phyloP scores from a whole-genome alignment of 2,888 invertebrate genomes.

The Latheticus oryzae region DNA sequence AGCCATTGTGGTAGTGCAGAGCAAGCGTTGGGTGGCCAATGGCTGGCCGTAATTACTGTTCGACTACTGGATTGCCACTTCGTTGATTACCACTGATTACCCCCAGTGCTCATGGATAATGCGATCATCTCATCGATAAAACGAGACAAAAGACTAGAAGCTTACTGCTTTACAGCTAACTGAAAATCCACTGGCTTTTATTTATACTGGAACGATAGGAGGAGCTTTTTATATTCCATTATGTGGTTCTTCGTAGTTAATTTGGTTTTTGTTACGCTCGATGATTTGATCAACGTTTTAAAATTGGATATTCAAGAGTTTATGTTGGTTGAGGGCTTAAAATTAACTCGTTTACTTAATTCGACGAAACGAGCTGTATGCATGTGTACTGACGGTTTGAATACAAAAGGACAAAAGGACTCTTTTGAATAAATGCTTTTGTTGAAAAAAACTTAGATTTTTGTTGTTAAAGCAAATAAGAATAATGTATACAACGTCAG shows the following conservation, averaged over 20 bases:
- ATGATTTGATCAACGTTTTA: slow-evolving; percentile 23
- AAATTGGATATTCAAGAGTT: no score
- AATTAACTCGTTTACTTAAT: no score
- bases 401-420: no score
- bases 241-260: slow-evolving; percentile 45
- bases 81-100: slow-evolving; percentile 50
- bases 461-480: no score
- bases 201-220: slow-evolving; percentile 41
- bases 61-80: slow-evolving; percentile 47
- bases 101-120: slow-evolving; percentile 44
- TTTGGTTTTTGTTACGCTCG: slow-evolving; percentile 42
- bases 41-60: slow-evolving; percentile 47
- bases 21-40: slow-evolving; percentile 21
- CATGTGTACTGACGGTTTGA: no score
- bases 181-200: slow-evolving; percentile 34
- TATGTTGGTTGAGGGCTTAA: no score
- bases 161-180: slow-evolving; percentile 44
- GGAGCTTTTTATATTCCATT: slow-evolving; percentile 48
- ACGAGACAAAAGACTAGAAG: slow-evolving; percentile 45
- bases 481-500: no score
- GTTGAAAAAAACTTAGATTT: no score
- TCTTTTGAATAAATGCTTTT: no score
- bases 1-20: slow-evolving; percentile 19
- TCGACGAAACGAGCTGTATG: no score
- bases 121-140: slow-evolving; percentile 44